Evolutionary conservation across 2,888 invertebrate species (phyloP).

Genomic region (Melolontha melolontha): DNA sequence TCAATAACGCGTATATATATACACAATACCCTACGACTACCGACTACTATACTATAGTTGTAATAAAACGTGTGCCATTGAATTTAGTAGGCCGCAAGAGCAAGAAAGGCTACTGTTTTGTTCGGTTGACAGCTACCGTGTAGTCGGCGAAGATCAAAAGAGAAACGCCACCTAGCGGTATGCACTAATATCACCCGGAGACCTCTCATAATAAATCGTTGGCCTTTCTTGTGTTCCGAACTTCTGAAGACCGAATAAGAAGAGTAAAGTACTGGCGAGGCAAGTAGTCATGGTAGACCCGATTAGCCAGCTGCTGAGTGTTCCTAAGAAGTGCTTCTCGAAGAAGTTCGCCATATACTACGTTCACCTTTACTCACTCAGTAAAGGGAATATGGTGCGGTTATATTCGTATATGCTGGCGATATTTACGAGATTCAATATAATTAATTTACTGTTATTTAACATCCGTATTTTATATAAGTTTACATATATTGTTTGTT

Average conservation of each 20-base stretch:
- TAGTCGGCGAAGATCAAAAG: conserved; percentile 34
- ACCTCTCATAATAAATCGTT: conserved; percentile 36
- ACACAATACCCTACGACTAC: conserved; percentile 4
- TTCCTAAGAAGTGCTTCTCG: no score
- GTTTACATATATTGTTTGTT: no score
- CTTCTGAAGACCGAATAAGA: conserved; percentile 20
- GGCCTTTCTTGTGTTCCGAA: conserved; percentile 1
- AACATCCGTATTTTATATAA: no score
- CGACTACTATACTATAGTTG: conserved; percentile 15
- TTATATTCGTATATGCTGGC: no score
- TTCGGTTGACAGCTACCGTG: conserved; percentile 40
- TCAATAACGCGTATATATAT: no score
- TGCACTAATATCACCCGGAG: conserved; percentile 28
- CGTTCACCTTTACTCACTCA: no score
- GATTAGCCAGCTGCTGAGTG: no score
- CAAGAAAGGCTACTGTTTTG: conserved; percentile 41
- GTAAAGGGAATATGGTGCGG: no score
- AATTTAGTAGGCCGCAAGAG: conserved; percentile 33
- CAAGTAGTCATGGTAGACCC: conserved; percentile 1
- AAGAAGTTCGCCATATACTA: no score
- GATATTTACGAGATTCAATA: no score
- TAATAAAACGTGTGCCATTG: conserved; percentile 37
- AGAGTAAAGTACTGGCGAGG: not conserved
- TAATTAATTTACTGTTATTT: no score
- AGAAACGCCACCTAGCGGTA: conserved; percentile 35